Percentiles rank a stretch among this genome's conserved stretches.
Evolutionary conservation across 2,888 invertebrate species (phyloP).

Genomic region (Tenthredo livida): DNA sequence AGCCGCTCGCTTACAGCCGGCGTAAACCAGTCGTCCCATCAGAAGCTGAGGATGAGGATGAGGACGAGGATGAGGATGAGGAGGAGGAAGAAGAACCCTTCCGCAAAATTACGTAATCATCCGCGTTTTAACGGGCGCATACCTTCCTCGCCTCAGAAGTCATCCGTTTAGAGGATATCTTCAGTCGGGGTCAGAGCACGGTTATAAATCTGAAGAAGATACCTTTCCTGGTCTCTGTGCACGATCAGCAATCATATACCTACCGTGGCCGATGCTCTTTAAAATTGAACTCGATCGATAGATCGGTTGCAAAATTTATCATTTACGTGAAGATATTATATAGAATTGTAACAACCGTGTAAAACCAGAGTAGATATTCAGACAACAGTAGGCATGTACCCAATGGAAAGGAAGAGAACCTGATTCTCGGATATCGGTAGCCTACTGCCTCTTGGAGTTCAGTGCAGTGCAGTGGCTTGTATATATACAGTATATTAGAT

Average conservation of each 20-base stretch:
- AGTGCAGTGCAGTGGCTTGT: background rate
- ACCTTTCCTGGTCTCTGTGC: background rate
- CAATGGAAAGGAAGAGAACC: background rate
- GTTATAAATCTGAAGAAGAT: background rate
- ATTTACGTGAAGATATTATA: background rate
- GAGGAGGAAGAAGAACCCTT: constrained; percentile 2
- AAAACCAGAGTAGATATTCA: background rate
- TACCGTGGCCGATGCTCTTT: background rate
- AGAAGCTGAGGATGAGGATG: background rate
- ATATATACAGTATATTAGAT: background rate
- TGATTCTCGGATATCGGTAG: background rate
- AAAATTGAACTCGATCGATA: background rate
- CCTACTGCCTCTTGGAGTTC: background rate
- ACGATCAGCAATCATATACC: background rate
- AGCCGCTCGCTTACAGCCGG: constrained; percentile 65
- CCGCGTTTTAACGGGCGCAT: constrained; percentile 57
- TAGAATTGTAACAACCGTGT: background rate
- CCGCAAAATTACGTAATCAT: constrained; percentile 61
- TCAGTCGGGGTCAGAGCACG: background rate
- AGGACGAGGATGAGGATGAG: background rate
- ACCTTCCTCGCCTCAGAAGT: constrained; percentile 41
- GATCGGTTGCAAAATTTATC: constrained; percentile 3
- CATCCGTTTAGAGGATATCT: constrained; percentile 51
- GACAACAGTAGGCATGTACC: background rate
- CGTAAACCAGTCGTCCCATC: constrained; percentile 61